A percentile compares a stretch with the other conserved stretches of the same genome.
These are phyloP conservation scores for Ceratina japonica DNA, from an alignment of 1,140 invertebrate genomes.

Conservation along the genomic window DNA sequence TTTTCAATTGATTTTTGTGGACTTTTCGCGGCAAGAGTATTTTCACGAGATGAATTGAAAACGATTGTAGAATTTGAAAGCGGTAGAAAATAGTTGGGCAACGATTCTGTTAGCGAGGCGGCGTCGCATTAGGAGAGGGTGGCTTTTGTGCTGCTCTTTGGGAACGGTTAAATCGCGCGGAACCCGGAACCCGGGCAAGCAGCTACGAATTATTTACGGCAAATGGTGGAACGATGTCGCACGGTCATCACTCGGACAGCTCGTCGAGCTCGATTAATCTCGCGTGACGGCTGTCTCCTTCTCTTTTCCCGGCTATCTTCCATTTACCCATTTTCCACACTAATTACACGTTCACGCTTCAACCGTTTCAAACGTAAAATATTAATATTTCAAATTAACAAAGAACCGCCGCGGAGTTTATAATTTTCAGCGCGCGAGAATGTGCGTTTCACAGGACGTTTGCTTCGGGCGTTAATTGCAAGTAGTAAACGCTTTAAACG, in stretches of 20 bases:
- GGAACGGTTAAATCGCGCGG: slow-evolving; percentile 19
- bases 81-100: not conserved
- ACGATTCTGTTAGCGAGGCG: slow-evolving; percentile 5
- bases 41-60: not conserved
- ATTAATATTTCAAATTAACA: too few relatives aligned
- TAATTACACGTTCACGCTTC: too few relatives aligned
- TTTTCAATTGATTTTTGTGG: not conserved
- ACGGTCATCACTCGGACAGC: not conserved
- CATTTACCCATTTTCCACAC: not conserved
- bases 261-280: slow-evolving; percentile 12
- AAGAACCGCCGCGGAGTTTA: too few relatives aligned
- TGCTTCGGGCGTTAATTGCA: too few relatives aligned
- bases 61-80: not conserved
- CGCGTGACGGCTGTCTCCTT: not conserved
- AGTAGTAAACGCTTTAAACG: too few relatives aligned
- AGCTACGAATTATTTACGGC: slow-evolving; percentile 20
- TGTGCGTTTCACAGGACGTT: too few relatives aligned
- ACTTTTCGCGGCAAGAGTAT: not conserved
- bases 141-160: not conserved
- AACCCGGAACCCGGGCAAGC: slow-evolving; percentile 4
- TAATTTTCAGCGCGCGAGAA: too few relatives aligned
- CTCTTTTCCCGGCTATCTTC: not conserved
- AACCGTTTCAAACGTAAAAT: too few relatives aligned
- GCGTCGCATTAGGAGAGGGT: not conserved
- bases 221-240: slow-evolving; percentile 30